These are phyloP conservation scores for Crypturellus undulatus DNA, from an alignment of 2,113 vertebrate genomes.

Conservation along the genomic window DNA sequence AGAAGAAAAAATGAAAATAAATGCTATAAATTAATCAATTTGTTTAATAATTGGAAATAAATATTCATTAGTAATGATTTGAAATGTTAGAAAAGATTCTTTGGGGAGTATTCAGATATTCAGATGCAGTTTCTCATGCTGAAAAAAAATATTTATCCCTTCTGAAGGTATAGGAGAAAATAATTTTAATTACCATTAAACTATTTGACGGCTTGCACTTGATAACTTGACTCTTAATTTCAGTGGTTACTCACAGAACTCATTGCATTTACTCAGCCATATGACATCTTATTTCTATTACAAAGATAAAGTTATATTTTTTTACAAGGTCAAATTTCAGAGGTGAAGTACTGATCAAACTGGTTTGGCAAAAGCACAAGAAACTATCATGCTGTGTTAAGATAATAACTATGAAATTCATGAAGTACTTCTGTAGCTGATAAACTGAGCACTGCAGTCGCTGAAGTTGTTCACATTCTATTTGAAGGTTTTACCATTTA, in stretches of 20 bases:
- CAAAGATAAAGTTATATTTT: conserved; percentile 50
- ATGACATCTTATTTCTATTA: conserved; percentile 61
- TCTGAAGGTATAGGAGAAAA: not conserved
- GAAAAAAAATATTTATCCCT: not conserved
- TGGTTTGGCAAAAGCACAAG: conserved; percentile 16
- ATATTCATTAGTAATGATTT: not conserved
- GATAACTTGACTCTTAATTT: conserved; percentile 66
- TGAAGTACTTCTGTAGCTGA: conserved; percentile 13
- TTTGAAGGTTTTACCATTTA: not conserved
- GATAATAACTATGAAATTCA: conserved; percentile 29
- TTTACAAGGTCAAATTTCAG: conserved; percentile 64
- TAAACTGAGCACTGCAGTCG: not conserved
- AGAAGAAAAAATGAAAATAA: not conserved
- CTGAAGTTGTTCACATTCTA: not conserved
- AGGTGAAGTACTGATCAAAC: conserved; percentile 38
- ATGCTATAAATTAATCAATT: not conserved
- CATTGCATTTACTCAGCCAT: conserved; percentile 42
- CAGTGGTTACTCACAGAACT: conserved; percentile 34
- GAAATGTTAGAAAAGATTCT: not conserved
- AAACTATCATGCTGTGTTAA: conserved; percentile 52
- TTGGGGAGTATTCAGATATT: not conserved
- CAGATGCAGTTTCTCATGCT: not conserved
- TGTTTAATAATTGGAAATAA: not conserved
- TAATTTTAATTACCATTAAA: conserved; percentile 64
- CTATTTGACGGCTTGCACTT: conserved; percentile 1